These are phyloP conservation scores for Pycnonotus jocosus DNA, from an alignment of 2,113 vertebrate species.

Conservation along the genomic window DNA sequence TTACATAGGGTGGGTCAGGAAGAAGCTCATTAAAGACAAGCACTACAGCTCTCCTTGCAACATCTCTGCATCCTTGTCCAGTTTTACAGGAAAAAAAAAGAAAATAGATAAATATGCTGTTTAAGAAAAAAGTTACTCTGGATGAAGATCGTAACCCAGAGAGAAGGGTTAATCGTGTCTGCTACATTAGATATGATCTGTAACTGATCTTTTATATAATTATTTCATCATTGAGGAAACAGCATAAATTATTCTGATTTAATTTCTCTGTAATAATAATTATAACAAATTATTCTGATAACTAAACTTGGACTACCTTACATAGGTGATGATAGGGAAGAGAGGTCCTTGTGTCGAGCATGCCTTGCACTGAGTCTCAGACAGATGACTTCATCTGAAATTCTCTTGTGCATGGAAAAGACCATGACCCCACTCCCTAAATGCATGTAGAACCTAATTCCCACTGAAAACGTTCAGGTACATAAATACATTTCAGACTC, in stretches of 20 bases:
- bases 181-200: neutral
- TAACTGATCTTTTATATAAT: neutral
- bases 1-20: conserved; percentile 63
- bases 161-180: neutral
- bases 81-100: neutral
- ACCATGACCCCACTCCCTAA: neutral
- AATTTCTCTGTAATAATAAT: neutral
- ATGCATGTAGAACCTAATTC: neutral
- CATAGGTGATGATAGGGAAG: neutral
- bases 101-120: neutral
- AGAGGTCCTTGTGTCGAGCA: neutral
- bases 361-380: neutral
- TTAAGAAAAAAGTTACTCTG: conserved; percentile 46
- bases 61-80: conserved; percentile 52
- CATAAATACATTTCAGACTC: neutral
- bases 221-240: neutral
- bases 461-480: neutral
- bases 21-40: conserved; percentile 67
- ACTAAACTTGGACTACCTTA: neutral
- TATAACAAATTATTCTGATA: neutral
- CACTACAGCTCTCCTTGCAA: conserved; percentile 57
- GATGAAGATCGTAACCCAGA: neutral
- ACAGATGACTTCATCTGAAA: neutral
- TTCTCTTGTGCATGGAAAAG: neutral
- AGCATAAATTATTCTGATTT: neutral